These are phyloP conservation scores for Spicauda simplicius DNA, from an alignment of 2,888 invertebrate species.

Conservation along the genomic window DNA sequence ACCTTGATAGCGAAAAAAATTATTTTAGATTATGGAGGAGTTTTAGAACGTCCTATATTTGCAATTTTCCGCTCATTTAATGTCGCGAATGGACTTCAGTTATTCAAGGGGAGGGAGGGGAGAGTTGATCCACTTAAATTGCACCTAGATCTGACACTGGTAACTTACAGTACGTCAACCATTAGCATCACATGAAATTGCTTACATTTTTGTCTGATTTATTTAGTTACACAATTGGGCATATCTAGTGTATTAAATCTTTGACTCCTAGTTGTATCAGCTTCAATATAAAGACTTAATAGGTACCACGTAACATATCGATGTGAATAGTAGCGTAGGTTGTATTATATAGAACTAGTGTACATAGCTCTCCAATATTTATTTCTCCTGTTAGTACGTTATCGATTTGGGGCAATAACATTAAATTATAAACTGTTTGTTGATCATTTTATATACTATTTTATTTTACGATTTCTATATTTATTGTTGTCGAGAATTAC, in stretches of 20 bases:
- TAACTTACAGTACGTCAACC: too few relatives aligned
- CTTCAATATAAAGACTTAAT: constrained; percentile 76
- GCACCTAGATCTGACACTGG: too few relatives aligned
- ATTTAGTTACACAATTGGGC: background rate
- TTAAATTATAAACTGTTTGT: constrained; percentile 64
- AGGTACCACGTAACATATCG: constrained; percentile 78
- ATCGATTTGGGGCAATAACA: constrained; percentile 73
- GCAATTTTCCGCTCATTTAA: too few relatives aligned
- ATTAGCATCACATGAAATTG: too few relatives aligned
- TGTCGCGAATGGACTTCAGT: too few relatives aligned
- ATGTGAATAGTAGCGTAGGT: constrained; percentile 78
- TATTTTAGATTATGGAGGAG: too few relatives aligned
- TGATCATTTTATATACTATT: constrained; percentile 60
- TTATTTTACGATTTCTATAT: constrained; percentile 60
- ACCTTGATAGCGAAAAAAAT: too few relatives aligned
- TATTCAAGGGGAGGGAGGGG: too few relatives aligned
- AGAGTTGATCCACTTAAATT: too few relatives aligned
- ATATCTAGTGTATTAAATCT: background rate
- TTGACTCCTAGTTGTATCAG: constrained; percentile 64
- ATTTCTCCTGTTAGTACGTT: constrained; percentile 48
- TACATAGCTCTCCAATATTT: constrained; percentile 62
- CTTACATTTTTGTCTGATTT: too few relatives aligned
- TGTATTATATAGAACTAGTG: constrained; percentile 82
- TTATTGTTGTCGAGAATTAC: constrained; percentile 48
- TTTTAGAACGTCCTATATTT: too few relatives aligned